phyloP scores from a whole-genome alignment of 2,797 vertebrate genomes.

The Muscicapa comitata region DNA sequence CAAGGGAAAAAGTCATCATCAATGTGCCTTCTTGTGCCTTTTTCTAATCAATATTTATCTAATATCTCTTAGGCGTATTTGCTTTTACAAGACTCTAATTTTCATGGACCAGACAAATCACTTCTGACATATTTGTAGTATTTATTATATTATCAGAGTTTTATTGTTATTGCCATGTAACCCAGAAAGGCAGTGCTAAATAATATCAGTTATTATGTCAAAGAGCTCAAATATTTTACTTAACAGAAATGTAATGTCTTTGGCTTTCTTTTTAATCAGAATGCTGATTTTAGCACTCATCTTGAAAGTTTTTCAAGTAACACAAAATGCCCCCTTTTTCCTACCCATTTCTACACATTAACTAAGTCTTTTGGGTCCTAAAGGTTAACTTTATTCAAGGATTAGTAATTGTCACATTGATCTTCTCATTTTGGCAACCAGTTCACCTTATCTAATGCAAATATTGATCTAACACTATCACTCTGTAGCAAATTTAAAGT shows the following conservation, averaged over 20 bases:
- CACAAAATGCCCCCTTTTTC: neutral
- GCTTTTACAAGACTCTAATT: neutral
- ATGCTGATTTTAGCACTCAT: neutral
- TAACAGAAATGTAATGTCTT: neutral
- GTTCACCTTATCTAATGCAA: conserved; percentile 25
- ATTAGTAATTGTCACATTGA: neutral
- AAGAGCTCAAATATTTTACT: neutral
- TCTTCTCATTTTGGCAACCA: neutral
- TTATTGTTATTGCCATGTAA: neutral
- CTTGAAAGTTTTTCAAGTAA: neutral
- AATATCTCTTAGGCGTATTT: neutral
- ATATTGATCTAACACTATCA: conserved; percentile 18
- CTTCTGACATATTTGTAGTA: neutral
- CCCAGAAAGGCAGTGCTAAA: neutral
- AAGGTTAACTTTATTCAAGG: neutral
- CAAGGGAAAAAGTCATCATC: neutral
- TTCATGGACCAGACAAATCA: neutral
- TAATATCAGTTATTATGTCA: neutral
- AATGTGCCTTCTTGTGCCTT: neutral
- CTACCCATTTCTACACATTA: neutral
- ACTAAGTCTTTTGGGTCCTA: neutral
- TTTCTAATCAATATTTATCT: neutral
- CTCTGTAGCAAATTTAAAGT: conserved; percentile 9
- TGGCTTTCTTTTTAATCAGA: neutral
- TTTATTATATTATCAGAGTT: neutral